A percentile compares a stretch with the other conserved stretches of the same genome.
phyloP scores from a whole-genome alignment of 2,888 invertebrate genomes.

The Stenurella melanura region DNA sequence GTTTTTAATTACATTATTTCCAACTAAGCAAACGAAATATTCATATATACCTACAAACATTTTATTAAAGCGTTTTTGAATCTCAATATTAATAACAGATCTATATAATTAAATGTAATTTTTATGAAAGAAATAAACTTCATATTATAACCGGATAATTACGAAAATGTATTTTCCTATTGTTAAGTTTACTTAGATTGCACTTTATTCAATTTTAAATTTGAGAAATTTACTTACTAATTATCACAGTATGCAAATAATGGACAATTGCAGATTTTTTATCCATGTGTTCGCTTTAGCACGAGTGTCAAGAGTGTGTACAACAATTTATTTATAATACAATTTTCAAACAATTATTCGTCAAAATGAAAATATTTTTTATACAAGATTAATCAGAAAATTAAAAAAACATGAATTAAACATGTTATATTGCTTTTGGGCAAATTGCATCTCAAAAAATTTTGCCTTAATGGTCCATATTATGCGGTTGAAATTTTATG shows the following conservation, averaged over 20 bases:
- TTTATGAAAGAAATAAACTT: conserved; percentile 33
- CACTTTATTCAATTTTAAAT: conserved; percentile 60
- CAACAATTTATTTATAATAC: no score
- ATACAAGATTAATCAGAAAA: no score
- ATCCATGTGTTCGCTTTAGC: not conserved
- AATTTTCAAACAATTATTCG: no score
- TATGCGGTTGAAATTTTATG: no score
- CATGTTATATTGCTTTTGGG: no score
- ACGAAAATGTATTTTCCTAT: conserved; percentile 60
- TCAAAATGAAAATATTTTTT: no score
- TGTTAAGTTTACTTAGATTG: conserved; percentile 63
- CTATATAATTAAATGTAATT: conserved; percentile 44
- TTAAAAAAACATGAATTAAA: no score
- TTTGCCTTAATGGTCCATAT: no score
- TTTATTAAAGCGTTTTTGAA: conserved; percentile 79
- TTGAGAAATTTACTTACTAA: conserved; percentile 61
- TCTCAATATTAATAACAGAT: conserved; percentile 75
- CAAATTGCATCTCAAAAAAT: no score
- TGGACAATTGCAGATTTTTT: conserved; percentile 59
- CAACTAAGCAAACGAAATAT: conserved; percentile 13
- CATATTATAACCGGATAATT: conserved; percentile 41
- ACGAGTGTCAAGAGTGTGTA: not conserved
- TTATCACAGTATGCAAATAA: conserved; percentile 70
- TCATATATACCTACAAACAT: conserved; percentile 77
- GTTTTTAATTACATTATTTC: not conserved